phyloP scores from a whole-genome alignment of 2,113 vertebrate genomes.

The Condylura cristata region DNA sequence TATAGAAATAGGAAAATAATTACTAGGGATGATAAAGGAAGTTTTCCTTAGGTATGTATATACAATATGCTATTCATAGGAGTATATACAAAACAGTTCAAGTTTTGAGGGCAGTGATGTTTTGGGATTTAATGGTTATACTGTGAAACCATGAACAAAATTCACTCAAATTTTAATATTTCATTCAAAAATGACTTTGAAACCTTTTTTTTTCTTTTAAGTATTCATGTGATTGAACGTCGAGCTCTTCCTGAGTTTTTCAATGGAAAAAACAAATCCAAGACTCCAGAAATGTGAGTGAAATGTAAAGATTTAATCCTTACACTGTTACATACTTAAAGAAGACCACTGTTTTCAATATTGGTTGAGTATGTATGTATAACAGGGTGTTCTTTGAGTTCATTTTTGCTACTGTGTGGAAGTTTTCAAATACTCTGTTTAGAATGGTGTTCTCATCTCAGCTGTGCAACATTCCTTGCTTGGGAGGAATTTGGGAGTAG shows the following conservation, averaged over 20 bases:
- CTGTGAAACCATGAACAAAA: constrained; percentile 5
- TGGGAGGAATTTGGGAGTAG: not conserved
- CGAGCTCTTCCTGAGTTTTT: constrained; percentile 97
- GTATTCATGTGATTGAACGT: constrained; percentile 97
- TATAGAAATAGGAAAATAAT: not conserved
- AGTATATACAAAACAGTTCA: not conserved
- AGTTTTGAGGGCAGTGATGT: not conserved
- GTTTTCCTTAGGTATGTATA: not conserved
- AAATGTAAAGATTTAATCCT: rapidly evolving
- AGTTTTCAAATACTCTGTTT: not conserved
- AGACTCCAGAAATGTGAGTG: constrained; percentile 98
- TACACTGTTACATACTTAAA: rapidly evolving
- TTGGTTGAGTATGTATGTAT: not conserved
- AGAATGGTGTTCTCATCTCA: not conserved
- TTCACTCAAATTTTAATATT: not conserved
- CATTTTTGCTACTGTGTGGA: not conserved
- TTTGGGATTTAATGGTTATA: not conserved
- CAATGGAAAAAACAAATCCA: constrained; percentile 98
- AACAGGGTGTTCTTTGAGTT: not conserved
- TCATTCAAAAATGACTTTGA: not conserved
- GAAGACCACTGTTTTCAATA: not conserved
- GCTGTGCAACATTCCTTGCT: not conserved
- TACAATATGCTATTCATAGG: not conserved
- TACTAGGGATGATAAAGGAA: not conserved
- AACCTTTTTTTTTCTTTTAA: constrained; percentile 65